phyloP scores from a whole-genome alignment of 2,113 vertebrate species.

The Ellobius talpinus region DNA sequence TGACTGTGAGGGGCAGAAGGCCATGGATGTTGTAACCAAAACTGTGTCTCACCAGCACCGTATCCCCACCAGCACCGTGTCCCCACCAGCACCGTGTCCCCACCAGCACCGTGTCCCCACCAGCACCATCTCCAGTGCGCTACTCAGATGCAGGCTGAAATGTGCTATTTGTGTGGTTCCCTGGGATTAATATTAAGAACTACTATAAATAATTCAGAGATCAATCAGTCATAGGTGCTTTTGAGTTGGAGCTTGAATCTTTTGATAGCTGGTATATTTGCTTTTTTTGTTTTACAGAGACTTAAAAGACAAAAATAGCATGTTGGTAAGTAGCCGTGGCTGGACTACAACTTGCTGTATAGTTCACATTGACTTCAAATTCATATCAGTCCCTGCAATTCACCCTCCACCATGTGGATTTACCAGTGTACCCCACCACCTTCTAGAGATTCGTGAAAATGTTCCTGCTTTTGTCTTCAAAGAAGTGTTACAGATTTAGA shows the following conservation, averaged over 20 bases:
- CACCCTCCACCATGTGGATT: too few relatives aligned
- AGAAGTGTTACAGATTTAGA: background rate
- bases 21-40: background rate
- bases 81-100: background rate
- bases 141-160: background rate
- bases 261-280: background rate
- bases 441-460: background rate
- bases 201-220: background rate
- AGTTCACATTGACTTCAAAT: background rate
- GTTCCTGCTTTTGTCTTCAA: conserved; percentile 1
- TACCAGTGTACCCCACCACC: too few relatives aligned
- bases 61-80: background rate
- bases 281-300: background rate
- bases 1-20: background rate
- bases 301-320: background rate
- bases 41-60: background rate
- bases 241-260: background rate
- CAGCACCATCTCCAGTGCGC: background rate
- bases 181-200: background rate
- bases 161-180: background rate
- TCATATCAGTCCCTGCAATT: background rate
- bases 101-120: background rate
- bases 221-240: background rate
- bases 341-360: background rate
- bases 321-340: background rate